Conservation (phyloP, 1,140 invertebrate species). For the Brachionus plicatilis region DNA sequence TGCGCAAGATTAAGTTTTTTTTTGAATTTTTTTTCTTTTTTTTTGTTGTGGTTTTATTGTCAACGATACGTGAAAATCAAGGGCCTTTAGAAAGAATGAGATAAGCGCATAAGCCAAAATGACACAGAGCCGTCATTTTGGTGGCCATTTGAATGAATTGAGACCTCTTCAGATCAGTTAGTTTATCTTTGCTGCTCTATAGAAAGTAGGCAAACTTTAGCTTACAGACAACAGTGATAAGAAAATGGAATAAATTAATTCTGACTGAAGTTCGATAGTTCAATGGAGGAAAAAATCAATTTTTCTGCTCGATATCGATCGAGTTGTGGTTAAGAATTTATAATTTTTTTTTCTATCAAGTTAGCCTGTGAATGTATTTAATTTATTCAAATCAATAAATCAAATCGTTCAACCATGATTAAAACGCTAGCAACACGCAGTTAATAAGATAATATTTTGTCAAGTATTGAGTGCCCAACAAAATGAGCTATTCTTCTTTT, state of each 20-base stretch:
- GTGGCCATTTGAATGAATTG: neutral
- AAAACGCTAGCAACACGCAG: neutral
- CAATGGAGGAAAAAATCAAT: neutral
- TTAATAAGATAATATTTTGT: neutral
- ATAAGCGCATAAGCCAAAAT: neutral
- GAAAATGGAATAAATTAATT: constrained; percentile 21
- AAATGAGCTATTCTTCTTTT: neutral
- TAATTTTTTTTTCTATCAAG: neutral
- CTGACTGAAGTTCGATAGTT: constrained; percentile 14
- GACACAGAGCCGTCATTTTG: neutral
- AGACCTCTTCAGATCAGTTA: neutral
- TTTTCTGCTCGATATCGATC: neutral
- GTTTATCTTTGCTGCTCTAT: neutral
- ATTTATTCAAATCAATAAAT: neutral
- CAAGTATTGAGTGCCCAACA: neutral
- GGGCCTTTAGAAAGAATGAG: neutral
- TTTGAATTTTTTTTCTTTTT: neutral
- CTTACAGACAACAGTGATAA: neutral
- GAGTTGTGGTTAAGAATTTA: neutral
- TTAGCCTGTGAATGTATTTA: neutral
- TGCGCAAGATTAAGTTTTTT: neutral
- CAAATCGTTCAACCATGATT: neutral
- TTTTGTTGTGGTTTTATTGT: neutral
- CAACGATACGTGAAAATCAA: neutral
- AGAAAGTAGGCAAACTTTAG: neutral